These are phyloP conservation scores for Parascotia fuliginaria DNA, from an alignment of 2,888 invertebrate species.

Conservation along the genomic window DNA sequence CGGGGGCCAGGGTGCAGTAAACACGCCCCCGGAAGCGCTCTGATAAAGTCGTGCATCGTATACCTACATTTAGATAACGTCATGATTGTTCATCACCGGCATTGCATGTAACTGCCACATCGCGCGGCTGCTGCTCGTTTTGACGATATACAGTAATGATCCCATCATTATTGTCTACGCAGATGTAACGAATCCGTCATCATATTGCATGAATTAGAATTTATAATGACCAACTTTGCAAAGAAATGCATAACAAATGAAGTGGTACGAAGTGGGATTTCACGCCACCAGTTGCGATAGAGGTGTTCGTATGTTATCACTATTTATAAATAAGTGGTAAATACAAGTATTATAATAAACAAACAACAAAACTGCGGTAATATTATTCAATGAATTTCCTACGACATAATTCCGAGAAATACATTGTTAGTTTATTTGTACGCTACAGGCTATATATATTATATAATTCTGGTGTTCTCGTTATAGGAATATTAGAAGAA, in stretches of 20 bases:
- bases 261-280: constrained; percentile 12
- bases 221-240: constrained; percentile 12
- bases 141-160: constrained; percentile 14
- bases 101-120: constrained; percentile 6
- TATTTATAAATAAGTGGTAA: constrained; percentile 13
- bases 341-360: constrained; percentile 12
- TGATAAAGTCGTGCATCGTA: constrained; percentile 51
- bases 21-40: constrained; percentile 69
- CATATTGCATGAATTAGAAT: constrained; percentile 20
- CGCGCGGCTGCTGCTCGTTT: constrained; percentile 2
- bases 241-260: background rate
- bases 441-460: constrained; percentile 31
- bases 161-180: constrained; percentile 15
- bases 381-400: constrained; percentile 43
- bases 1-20: constrained; percentile 61
- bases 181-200: constrained; percentile 22
- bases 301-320: constrained; percentile 2
- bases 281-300: background rate
- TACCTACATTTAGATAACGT: constrained; percentile 54
- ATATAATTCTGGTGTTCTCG: constrained; percentile 20
- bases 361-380: constrained; percentile 32
- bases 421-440: constrained; percentile 27
- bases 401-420: constrained; percentile 34
- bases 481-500: constrained; percentile 12
- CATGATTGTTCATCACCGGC: constrained; percentile 33